Evolutionary conservation across 2,797 vertebrate genomes (phyloP).

Genomic region (Notolabrus celidotus): DNA sequence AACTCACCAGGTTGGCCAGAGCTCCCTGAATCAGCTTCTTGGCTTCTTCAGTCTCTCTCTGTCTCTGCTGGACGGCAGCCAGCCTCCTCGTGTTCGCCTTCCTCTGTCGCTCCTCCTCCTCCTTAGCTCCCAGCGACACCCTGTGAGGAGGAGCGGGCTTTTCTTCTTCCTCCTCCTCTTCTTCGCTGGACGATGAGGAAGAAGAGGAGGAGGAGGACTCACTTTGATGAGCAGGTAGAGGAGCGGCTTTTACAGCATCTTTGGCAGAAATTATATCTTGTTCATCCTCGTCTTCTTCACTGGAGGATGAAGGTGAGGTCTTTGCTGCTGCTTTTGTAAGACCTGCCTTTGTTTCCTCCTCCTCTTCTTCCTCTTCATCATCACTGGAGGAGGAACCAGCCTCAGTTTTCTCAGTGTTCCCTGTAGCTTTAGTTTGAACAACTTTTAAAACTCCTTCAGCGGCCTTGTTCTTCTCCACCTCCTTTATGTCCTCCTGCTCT

Average conservation of each 20-base stretch:
- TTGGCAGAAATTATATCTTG: background rate
- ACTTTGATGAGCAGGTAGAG: background rate
- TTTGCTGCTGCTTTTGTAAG: background rate
- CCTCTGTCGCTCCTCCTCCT: conserved; percentile 74
- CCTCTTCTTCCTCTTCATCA: conserved; percentile 26
- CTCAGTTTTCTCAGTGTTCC: background rate
- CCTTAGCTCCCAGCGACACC: conserved; percentile 25
- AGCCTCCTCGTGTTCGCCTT: conserved; percentile 92
- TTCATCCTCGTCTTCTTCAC: conserved; percentile 33
- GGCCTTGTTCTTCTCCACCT: background rate
- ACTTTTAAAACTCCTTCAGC: conserved; percentile 1
- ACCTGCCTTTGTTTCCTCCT: conserved; percentile 8
- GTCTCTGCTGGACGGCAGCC: conserved; percentile 90
- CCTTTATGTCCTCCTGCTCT: background rate
- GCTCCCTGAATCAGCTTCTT: conserved; percentile 92
- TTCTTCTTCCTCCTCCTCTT: conserved; percentile 38
- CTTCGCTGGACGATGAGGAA: conserved; percentile 8
- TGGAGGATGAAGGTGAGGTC: conserved; percentile 29
- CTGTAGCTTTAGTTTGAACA: background rate
- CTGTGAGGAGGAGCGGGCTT: background rate
- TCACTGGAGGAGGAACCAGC: conserved; percentile 33
- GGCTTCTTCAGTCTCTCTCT: conserved; percentile 87
- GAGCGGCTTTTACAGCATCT: conserved; percentile 15
- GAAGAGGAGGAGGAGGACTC: conserved; percentile 40
- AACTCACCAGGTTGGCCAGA: conserved; percentile 89